Base-by-base conservation (phyloP, 2,113 vertebrate genomes). In the Cynocephalus volans region DNA sequence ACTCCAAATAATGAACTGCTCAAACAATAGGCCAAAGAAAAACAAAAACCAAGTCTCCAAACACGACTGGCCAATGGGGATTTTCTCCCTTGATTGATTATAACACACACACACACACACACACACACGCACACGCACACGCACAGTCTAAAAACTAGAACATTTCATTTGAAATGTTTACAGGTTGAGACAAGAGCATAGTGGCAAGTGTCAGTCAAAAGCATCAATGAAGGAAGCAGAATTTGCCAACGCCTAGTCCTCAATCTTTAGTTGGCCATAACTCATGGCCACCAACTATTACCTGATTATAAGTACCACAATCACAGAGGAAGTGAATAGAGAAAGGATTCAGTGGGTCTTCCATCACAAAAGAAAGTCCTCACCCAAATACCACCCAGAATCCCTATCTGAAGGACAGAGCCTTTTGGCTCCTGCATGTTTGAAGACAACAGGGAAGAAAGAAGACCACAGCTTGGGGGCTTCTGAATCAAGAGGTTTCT, bases 1-100 rank as follows among this genome's bases (percentile, higher is more conserved):
- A 81, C 33, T 81, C 81, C 41, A 79, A 69, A 96, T 86, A 96
- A 95, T 93, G 48, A 96, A 36, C n/a, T 45, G 77, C 24, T 97
- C 92, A 69, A 94, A 91, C 52, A 96, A 75, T 28, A 76, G 26
- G 12, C 70, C 48, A 50, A 80, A 60, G 54, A 21, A n/a, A 52
- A 88, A 69, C 84, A 60, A 62, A 92, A 96, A 94, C 64, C 70
- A 48, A 64, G 83, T 72, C n/a, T 89, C 87, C 41, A 79, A 80
- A 86, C 33, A 79, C 82, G 69, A 64, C 52, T 84, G 80, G 36
- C 73, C 56, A 77, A 45, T 36, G 58, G 64, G 83, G 67, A 82
- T 6, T 11, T 50, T 86, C 62, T 85, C 11, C 75, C 75, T 18
- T 64, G 56, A 15, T 77, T 67, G 41, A 94, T 64, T 88, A 60